Evolutionary conservation across 1,140 invertebrate genomes (phyloP).

Genomic region (Hyposmocoma kahamanoa): DNA sequence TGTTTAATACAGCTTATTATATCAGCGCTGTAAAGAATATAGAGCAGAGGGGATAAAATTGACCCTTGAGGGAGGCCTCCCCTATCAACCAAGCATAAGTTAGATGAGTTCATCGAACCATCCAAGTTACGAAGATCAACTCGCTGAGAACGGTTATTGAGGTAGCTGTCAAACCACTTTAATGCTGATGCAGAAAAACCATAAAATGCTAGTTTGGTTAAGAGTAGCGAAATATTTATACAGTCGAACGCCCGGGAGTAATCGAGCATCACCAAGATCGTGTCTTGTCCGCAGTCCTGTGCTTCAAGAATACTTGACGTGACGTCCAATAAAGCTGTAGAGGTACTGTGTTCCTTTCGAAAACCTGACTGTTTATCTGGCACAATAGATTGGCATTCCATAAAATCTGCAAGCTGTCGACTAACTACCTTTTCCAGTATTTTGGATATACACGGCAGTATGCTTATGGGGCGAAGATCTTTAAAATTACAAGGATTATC

Average conservation of each 20-base stretch:
- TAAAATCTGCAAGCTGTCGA: background rate
- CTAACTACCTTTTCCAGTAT: background rate
- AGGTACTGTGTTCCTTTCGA: background rate
- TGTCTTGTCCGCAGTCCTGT: background rate
- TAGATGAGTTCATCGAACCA: background rate
- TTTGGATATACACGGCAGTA: background rate
- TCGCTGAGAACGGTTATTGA: background rate
- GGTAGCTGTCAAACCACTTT: background rate
- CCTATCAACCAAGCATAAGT: background rate
- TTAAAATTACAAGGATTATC: background rate
- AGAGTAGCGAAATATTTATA: background rate
- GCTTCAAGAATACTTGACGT: background rate
- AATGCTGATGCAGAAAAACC: background rate
- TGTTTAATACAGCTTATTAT: background rate
- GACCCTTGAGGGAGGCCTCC: conserved; percentile 1
- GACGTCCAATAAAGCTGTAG: background rate
- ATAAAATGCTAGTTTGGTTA: background rate
- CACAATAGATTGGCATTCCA: background rate
- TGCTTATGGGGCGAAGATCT: background rate
- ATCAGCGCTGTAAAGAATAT: conserved; percentile 1
- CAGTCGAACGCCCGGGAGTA: background rate
- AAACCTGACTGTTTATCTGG: background rate
- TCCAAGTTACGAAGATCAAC: background rate
- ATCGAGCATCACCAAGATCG: background rate
- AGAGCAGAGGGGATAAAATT: too few relatives aligned